Conservation (phyloP, 1,140 invertebrate species). For the Odontomachus brunneus region DNA sequence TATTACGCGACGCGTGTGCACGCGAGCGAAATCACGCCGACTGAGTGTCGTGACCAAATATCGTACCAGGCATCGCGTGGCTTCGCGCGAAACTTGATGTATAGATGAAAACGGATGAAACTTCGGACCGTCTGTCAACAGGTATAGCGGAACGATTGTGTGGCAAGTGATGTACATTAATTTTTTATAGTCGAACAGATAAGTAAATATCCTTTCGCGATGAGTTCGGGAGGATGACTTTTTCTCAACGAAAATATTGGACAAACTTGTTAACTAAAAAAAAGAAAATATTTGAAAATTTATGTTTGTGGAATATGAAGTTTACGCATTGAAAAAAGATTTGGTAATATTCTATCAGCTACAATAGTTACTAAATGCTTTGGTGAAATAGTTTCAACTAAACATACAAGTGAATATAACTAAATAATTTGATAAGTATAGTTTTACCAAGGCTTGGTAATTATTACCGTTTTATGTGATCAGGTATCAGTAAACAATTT, state of each 20-base stretch:
- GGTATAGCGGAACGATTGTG: not conserved
- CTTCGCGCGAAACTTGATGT: not conserved
- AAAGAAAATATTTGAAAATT: no score
- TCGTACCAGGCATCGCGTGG: constrained; percentile 59
- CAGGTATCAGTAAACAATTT: no score
- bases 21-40: constrained; percentile 32
- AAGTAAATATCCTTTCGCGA: not conserved
- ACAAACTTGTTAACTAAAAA: not conserved
- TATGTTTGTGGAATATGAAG: no score
- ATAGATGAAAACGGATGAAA: constrained; percentile 37
- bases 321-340: no score
- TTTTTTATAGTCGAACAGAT: not conserved
- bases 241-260: not conserved
- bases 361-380: no score
- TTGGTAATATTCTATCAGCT: no score
- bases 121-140: not conserved
- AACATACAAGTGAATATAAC: no score
- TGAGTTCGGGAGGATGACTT: not conserved
- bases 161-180: not conserved
- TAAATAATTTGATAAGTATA: no score
- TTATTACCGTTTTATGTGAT: no score
- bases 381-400: no score
- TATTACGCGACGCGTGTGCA: constrained; percentile 29
- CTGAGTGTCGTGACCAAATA: constrained; percentile 42
- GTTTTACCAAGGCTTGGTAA: no score